These are phyloP conservation scores for Triplophysa siluroides DNA, from an alignment of 2,113 vertebrate genomes.

Conservation along the genomic window DNA sequence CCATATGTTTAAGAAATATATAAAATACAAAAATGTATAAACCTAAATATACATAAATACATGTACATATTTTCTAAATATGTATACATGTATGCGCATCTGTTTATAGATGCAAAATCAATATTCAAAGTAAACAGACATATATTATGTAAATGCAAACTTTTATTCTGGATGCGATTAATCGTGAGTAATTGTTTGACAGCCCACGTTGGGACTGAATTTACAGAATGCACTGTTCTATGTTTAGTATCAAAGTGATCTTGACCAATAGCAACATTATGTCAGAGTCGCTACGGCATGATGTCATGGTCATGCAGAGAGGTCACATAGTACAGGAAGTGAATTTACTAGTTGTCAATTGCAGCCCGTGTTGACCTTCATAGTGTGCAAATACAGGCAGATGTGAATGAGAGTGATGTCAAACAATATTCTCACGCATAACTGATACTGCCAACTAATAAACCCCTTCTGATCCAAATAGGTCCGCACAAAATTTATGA, in stretches of 20 bases:
- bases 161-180: too few relatives aligned
- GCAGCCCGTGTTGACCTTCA: conserved; percentile 43
- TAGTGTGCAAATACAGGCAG: conserved; percentile 37
- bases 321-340: background rate
- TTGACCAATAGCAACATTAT: background rate
- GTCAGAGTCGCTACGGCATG: background rate
- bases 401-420: conserved; percentile 10
- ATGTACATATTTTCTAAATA: too few relatives aligned
- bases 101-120: too few relatives aligned
- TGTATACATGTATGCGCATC: too few relatives aligned
- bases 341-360: conserved; percentile 28
- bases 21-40: too few relatives aligned
- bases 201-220: too few relatives aligned
- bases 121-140: too few relatives aligned
- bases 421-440: conserved; percentile 36
- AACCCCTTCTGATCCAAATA: conserved; percentile 1
- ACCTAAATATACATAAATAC: too few relatives aligned
- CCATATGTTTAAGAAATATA: too few relatives aligned
- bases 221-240: background rate
- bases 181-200: too few relatives aligned
- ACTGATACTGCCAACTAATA: conserved; percentile 14
- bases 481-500: background rate
- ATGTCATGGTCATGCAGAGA: conserved; percentile 33
- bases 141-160: too few relatives aligned
- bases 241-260: background rate